Evolutionary conservation across 2,888 invertebrate genomes (phyloP), one percentile per base, ranked within the genome.

Genomic region (Achlya flavicornis): DNA sequence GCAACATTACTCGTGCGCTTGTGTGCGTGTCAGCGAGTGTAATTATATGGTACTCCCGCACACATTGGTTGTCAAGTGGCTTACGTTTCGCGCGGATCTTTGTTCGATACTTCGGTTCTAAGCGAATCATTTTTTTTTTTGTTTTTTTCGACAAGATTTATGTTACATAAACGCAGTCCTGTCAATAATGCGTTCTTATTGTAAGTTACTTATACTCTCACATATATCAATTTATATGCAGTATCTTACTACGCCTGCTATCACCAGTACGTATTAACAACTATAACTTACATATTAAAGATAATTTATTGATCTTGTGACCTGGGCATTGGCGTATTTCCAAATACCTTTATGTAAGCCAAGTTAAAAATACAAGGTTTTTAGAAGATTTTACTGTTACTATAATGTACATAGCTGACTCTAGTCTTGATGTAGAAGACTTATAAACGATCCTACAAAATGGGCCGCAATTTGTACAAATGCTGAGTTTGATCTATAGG

Each of bases 291-390:
- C 62, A 68, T 71, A 71, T 75, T 70, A 66, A 75, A 76, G 70
- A 71, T 63, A 80, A 80, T 78, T 79, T 71, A 76, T 72, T 73
- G 73, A 76, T 75, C 75, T 75, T 69, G 73, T 79, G 74, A 78
- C 77, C 75, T 67, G 68, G 68, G 64, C 66, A 66, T 77, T 83
- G 84, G 84, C 84, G 68, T 61, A 38, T 33, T 26, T 75, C 81
- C 84, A 83, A 80, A 58, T 59, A 63, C 73, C 64, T 62, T 64
- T 67, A 67, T 70, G 65, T 66, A 66, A 63, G 74, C 65, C 67
- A 70, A 63, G 63, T 48, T 16, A 48, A 48, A 16, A 53, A 53
- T 53, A 53, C 10, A 8, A 53, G 53, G 19, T 4, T n/a, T n/a
- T n/a, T n/a, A n/a, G n/a, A 53, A 14, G 19, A n/a, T 16, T 53